These are phyloP conservation scores for Perdix hodgsoniae DNA, from an alignment of 2,797 vertebrate species.

Conservation along the genomic window DNA sequence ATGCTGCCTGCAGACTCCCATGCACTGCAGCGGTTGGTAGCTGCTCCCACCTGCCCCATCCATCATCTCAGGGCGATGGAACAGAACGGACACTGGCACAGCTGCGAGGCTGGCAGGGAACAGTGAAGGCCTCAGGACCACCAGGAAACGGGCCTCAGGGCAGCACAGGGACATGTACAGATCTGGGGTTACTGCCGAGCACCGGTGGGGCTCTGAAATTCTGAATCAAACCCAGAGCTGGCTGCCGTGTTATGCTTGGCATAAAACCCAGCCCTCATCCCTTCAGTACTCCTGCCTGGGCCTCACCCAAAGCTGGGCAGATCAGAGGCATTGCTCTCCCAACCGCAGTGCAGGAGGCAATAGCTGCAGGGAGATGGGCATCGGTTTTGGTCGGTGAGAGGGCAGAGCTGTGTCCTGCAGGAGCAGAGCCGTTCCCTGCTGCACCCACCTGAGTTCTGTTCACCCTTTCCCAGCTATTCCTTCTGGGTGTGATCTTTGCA, in stretches of 20 bases:
- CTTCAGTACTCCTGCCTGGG: background rate
- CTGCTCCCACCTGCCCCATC: too few species aligned
- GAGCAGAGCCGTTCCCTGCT: background rate
- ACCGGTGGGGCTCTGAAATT: background rate
- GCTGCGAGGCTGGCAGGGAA: too few species aligned
- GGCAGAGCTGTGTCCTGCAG: background rate
- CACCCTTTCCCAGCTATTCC: background rate
- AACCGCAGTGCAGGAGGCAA: background rate
- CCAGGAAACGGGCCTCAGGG: fast-evolving
- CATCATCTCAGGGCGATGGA: too few species aligned
- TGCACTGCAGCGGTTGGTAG: too few species aligned
- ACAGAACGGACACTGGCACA: too few species aligned
- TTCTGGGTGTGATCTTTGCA: background rate
- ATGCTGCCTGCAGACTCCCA: too few species aligned
- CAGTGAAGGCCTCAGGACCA: background rate
- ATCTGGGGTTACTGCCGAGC: background rate
- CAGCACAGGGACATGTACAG: background rate
- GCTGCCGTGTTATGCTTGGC: background rate
- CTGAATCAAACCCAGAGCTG: background rate
- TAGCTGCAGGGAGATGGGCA: background rate
- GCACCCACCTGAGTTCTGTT: background rate
- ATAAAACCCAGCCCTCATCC: background rate
- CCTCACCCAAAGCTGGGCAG: background rate
- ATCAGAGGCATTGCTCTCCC: conserved; percentile 20
- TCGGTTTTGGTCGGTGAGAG: background rate